phyloP scores from a whole-genome alignment of 2,113 vertebrate genomes.

The Cyanistes caeruleus region DNA sequence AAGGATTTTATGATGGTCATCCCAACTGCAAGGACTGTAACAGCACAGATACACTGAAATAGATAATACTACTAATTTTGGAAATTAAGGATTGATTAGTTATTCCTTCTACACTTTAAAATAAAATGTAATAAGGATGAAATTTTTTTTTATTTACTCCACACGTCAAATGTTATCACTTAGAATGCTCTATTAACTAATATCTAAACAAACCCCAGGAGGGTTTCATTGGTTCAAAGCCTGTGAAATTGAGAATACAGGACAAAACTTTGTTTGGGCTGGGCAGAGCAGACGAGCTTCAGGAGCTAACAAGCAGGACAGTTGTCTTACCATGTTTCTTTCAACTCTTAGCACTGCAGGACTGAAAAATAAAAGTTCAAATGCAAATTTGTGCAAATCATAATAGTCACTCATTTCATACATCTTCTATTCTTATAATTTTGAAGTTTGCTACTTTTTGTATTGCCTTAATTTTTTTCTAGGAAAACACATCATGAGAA shows the following conservation, averaged over 20 bases:
- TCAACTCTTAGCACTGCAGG: not conserved
- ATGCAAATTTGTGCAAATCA: fast-evolving
- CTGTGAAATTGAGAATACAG: not conserved
- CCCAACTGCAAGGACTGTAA: not conserved
- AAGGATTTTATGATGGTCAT: not conserved
- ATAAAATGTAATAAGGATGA: not conserved
- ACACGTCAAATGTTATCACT: not conserved
- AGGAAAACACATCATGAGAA: not conserved
- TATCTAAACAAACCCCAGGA: not conserved
- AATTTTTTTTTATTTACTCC: not conserved
- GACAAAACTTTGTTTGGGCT: not conserved
- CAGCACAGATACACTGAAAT: not conserved
- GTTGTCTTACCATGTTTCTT: not conserved
- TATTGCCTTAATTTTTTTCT: not conserved
- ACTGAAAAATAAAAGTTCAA: not conserved
- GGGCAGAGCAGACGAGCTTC: not conserved
- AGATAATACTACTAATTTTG: not conserved
- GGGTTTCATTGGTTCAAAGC: not conserved
- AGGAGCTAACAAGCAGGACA: not conserved
- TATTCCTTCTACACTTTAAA: not conserved
- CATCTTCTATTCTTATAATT: not conserved
- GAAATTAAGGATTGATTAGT: not conserved
- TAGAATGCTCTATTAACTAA: not conserved
- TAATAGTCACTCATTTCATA: not conserved
- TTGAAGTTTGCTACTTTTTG: not conserved